Conservation (phyloP, 2,888 invertebrate species). For the Cerastis rubricosa region DNA sequence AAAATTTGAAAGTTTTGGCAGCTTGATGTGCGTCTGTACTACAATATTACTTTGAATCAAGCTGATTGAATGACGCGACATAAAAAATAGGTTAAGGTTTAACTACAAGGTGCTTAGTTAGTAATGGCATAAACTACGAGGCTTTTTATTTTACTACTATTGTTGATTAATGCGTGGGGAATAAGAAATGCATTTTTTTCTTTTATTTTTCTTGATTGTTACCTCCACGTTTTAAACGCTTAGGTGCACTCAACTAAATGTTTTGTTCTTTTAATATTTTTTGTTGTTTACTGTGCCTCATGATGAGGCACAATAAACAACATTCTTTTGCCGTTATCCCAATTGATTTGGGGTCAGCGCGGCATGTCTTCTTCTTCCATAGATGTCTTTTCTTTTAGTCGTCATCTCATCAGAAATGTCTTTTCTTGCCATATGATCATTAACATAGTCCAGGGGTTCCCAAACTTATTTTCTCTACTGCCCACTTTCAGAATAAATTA, state of each 20-base stretch:
- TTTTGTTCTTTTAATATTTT: neutral
- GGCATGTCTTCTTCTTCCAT: too few species aligned
- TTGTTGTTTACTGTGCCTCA: neutral
- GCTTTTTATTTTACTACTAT: constrained; percentile 8
- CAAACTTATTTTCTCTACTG: too few species aligned
- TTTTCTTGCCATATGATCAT: too few species aligned
- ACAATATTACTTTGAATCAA: constrained; percentile 54
- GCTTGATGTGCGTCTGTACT: neutral
- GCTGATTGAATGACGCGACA: constrained; percentile 50
- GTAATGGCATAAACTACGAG: constrained; percentile 9
- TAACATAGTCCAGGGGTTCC: too few species aligned
- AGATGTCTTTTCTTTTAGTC: too few species aligned
- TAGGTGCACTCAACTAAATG: neutral
- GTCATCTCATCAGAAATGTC: too few species aligned
- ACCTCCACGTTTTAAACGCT: neutral
- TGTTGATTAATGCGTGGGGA: neutral
- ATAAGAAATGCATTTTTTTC: neutral
- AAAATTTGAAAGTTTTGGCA: too few species aligned
- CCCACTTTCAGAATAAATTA: too few species aligned
- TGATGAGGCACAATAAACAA: too few species aligned
- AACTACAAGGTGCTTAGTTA: constrained; percentile 18
- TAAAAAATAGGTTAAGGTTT: constrained; percentile 39
- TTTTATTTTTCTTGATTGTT: neutral
- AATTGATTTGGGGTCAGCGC: too few species aligned
- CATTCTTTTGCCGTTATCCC: too few species aligned